A percentile compares a stretch with the other conserved stretches of the same genome.
Evolutionary conservation across 2,888 invertebrate species (phyloP).

Genomic region (Hartigia nigra): DNA sequence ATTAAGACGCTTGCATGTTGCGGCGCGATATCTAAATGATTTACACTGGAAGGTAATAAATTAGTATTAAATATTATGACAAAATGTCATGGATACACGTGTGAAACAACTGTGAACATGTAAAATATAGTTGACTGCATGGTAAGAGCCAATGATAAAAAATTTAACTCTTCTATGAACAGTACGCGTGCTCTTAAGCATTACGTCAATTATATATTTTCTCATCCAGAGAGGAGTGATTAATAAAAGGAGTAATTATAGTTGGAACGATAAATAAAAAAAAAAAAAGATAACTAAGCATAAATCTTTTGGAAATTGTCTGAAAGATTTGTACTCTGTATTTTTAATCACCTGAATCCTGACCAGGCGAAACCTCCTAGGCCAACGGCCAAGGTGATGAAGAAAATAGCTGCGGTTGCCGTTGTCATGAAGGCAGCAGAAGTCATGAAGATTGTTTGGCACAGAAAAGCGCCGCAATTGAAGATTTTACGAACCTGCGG

Average conservation of each 20-base stretch:
- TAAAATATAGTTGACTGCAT: not conserved
- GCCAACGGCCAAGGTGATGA: conserved; percentile 88
- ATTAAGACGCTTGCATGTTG: conserved; percentile 91
- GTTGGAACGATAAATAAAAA: too few species aligned
- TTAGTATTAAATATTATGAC: not conserved
- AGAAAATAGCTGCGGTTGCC: conserved; percentile 79
- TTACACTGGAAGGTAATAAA: conserved; percentile 70
- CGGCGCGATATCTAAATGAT: conserved; percentile 91
- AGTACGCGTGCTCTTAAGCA: too few species aligned
- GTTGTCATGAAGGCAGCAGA: conserved; percentile 80
- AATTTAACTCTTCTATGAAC: too few species aligned
- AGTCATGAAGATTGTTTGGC: conserved; percentile 89
- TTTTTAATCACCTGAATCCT: conserved; percentile 78
- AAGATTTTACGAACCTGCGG: conserved; percentile 73
- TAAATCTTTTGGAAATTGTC: too few species aligned
- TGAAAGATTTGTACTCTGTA: not conserved
- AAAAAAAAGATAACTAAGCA: too few species aligned
- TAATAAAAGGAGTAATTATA: too few species aligned
- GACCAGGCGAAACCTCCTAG: conserved; percentile 94
- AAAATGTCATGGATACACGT: not conserved
- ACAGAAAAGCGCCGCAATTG: conserved; percentile 79
- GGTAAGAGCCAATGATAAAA: not conserved
- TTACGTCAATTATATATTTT: too few species aligned
- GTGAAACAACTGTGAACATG: not conserved
- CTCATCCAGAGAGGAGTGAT: too few species aligned